Percentiles rank a stretch among this genome's conserved stretches.
Conservation (phyloP, 1,140 invertebrate genomes). For the Acromyrmex heyeri region DNA sequence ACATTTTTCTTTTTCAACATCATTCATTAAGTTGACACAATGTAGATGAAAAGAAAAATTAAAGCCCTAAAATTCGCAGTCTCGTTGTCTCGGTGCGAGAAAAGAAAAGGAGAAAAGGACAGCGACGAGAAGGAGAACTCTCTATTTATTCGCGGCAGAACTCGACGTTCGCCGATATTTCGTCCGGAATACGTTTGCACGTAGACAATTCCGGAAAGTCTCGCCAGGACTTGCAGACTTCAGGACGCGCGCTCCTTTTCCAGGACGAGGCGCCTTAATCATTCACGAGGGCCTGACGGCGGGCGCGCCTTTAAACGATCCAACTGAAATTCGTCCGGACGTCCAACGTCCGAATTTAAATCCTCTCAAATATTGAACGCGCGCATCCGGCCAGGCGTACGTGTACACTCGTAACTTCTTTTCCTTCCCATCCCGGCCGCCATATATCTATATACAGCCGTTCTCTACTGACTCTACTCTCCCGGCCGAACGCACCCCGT, state of each 20-base stretch:
- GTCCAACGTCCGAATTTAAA: constrained; percentile 84
- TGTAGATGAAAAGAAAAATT: constrained; percentile 13
- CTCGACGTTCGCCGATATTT: constrained; percentile 76
- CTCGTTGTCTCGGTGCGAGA: not conserved
- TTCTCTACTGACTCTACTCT: constrained; percentile 38
- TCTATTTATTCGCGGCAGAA: constrained; percentile 78
- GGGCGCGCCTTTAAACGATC: constrained; percentile 83
- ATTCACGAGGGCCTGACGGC: constrained; percentile 83
- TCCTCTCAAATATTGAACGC: constrained; percentile 85
- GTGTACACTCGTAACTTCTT: constrained; percentile 70
- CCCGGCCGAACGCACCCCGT: constrained; percentile 64
- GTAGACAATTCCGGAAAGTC: constrained; percentile 82
- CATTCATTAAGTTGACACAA: not conserved
- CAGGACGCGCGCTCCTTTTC: constrained; percentile 63
- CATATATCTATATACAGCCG: constrained; percentile 56
- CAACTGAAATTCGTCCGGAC: constrained; percentile 85
- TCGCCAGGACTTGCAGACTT: constrained; percentile 69
- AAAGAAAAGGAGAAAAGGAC: constrained; percentile 1
- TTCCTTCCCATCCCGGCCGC: constrained; percentile 61
- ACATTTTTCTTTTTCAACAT: not conserved
- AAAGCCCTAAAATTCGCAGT: constrained; percentile 13
- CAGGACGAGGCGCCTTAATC: constrained; percentile 80
- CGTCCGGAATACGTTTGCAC: constrained; percentile 76
- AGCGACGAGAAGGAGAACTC: constrained; percentile 60
- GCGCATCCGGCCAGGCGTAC: constrained; percentile 72